phyloP scores from a whole-genome alignment of 2,797 vertebrate genomes.

The Scolopax rusticola region DNA sequence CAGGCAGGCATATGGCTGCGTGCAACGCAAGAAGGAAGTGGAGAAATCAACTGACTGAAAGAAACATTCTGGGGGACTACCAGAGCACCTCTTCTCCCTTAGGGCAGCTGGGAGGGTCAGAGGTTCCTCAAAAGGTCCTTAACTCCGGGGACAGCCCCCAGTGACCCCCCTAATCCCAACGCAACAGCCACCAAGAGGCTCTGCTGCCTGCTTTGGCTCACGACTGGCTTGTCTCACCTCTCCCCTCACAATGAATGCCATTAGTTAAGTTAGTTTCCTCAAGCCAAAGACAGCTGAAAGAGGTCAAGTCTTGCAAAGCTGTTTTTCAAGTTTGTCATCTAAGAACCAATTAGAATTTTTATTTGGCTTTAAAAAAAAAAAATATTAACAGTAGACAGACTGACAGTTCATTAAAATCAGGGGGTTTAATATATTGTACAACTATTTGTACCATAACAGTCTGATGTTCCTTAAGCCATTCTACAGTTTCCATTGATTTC shows the following conservation, averaged over 20 bases:
- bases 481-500: background rate
- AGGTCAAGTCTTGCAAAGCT: background rate
- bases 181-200: background rate
- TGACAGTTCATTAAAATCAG: background rate
- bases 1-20: background rate
- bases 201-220: background rate
- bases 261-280: background rate
- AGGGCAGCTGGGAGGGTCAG: background rate
- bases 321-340: background rate
- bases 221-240: background rate
- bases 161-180: background rate
- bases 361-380: background rate
- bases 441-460: background rate
- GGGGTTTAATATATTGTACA: background rate
- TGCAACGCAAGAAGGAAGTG: fast-evolving
- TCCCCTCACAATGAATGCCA: background rate
- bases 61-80: background rate
- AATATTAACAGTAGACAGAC: background rate
- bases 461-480: background rate
- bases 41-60: background rate
- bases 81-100: background rate
- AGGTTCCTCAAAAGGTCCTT: background rate
- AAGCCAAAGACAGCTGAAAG: background rate
- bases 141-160: background rate
- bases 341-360: background rate